Base-by-base conservation (phyloP, 2,888 invertebrate genomes). In the Clanis bilineata region DNA sequence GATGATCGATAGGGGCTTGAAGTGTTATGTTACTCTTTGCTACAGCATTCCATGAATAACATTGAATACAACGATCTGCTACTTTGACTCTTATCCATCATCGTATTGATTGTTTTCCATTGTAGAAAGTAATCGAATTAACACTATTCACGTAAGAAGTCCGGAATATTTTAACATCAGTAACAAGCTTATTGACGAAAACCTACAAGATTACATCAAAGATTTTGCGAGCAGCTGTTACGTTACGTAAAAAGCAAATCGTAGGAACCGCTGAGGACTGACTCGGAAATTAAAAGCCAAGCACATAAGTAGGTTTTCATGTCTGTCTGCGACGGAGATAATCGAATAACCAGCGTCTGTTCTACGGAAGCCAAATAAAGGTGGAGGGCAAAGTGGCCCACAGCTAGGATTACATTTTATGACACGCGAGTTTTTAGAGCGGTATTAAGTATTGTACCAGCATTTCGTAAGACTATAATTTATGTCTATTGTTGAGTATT, bases 151-250 rank as follows among this genome's bases (percentile, higher is more conserved):
- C 2, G 10, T 10, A 9, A 36, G 10, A 2, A 9, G 10, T 10
- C 36, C 0, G 2, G 10, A 36, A 6, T 36, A 7, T 36, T 36
- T 36, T 36, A 6, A 4, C 2, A 2, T 32, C 22, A 51, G 3
- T 18, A 51, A 28, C 1, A 18, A 32, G 10, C 51, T 18, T 32
- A 41, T 9, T 18, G 15, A 51, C 18, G 32, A 9, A 32, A 10
- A 18, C 18, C 10, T 32, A 51, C 15, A 51, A 32, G 51, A 28
- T 51, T 51, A 51, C 51, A 60, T 58, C 56, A 38, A 69, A 57
- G 59, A 18, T 60, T 54, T 51, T 51, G 22, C 57, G 51, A 61
- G 18, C 23, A 36, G 57, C 41, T 28, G 32, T 51, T 18, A 15
- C 4, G 9, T 36, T 15, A 51, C 51, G 63, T 57, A 44, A 18